Evolutionary conservation across 2,113 vertebrate species (phyloP).

Genomic region (Rhabdornis inornatus): DNA sequence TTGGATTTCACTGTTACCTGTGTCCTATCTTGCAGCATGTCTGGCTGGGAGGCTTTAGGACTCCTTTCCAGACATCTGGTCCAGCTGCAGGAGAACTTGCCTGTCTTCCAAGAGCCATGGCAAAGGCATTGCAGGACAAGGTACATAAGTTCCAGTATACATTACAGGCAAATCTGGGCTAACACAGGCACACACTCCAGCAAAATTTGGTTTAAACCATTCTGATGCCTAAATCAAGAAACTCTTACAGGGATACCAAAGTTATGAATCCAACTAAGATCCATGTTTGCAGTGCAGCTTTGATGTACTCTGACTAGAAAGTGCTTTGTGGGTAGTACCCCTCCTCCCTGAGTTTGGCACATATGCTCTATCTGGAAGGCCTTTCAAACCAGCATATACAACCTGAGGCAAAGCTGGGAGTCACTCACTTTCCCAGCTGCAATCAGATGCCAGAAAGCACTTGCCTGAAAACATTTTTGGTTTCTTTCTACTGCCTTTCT

Average conservation of each 20-base stretch:
- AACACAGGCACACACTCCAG: neutral
- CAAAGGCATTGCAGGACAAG: neutral
- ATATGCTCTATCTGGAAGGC: neutral
- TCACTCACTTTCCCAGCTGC: neutral
- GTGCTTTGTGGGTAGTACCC: neutral
- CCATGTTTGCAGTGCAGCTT: neutral
- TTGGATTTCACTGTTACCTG: neutral
- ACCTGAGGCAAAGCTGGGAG: neutral
- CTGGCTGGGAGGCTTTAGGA: neutral
- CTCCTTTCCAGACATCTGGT: neutral
- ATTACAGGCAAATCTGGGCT: neutral
- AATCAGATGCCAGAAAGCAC: neutral
- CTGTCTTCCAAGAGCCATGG: neutral
- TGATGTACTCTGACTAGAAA: neutral
- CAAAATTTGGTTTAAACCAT: neutral
- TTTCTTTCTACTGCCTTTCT: neutral
- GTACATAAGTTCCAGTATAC: neutral
- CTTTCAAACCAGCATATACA: neutral
- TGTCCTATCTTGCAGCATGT: neutral
- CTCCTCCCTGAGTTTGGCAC: neutral
- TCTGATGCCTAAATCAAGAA: neutral
- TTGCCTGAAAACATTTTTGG: neutral
- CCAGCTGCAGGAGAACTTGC: neutral
- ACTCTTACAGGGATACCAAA: neutral
- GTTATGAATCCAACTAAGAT: neutral